Percentiles rank a stretch among this genome's conserved stretches.
phyloP scores from a whole-genome alignment of 2,797 vertebrate species.

The Trachurus trachurus region DNA sequence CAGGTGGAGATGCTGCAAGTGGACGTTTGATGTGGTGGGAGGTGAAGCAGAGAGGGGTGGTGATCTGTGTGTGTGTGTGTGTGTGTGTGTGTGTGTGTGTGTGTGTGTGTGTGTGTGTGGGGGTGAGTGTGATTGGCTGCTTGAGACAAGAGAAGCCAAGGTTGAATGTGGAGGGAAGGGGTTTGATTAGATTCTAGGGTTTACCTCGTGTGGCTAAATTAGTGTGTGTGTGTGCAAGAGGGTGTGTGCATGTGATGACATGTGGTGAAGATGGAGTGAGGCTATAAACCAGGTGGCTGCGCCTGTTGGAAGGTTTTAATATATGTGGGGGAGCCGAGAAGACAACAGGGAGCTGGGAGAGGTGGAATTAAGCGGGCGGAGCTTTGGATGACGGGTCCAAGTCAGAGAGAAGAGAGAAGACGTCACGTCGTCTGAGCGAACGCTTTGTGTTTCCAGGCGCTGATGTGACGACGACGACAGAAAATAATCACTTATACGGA shows the following conservation, averaged over 20 bases:
- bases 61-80: slow-evolving; percentile 10
- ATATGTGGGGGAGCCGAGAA: slow-evolving; percentile 46
- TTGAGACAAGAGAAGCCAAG: slow-evolving; percentile 42
- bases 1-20: slow-evolving; percentile 5
- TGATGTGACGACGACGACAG: not conserved
- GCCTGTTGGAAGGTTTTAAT: slow-evolving; percentile 69
- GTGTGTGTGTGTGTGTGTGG: slow-evolving; percentile 16
- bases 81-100: slow-evolving; percentile 20
- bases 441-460: not conserved
- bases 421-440: not conserved
- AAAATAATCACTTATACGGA: slow-evolving; percentile 16
- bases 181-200: slow-evolving; percentile 68
- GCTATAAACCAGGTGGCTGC: slow-evolving; percentile 72
- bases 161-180: slow-evolving; percentile 52
- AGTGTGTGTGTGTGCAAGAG: slow-evolving; percentile 1
- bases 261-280: slow-evolving; percentile 70
- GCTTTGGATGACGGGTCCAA: slow-evolving; percentile 18
- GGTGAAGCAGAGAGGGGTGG: slow-evolving; percentile 8
- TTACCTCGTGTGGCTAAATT: slow-evolving; percentile 50
- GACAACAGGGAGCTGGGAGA: slow-evolving; percentile 44
- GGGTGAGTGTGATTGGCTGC: slow-evolving; percentile 28
- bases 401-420: slow-evolving; percentile 14
- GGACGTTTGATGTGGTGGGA: slow-evolving; percentile 17
- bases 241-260: slow-evolving; percentile 38
- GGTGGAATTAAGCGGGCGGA: slow-evolving; percentile 40